Evolutionary conservation across 2,113 vertebrate species (phyloP), one percentile per base, ranked within the genome.

Genomic region (Sakesphorus luctuosus): DNA sequence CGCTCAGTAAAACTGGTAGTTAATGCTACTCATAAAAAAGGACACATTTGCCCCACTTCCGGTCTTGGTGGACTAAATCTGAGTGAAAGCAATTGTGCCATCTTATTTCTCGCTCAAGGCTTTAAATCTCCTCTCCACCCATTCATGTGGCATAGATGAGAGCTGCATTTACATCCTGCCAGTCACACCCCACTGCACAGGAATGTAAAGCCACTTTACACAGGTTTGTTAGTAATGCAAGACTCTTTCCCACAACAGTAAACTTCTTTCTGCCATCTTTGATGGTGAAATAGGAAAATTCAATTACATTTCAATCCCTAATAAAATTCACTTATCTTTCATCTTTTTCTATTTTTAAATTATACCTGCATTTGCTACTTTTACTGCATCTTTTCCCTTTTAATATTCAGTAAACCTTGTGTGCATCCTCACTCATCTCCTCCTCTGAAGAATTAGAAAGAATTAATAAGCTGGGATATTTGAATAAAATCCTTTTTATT

Each of bases 401-500:
- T 87, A 95, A 92, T 72, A 83, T 95, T 91, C 84, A 92, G 69
- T 89, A 96, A 96, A 85, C 35, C 14, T 2, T 84, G 49, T 78
- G 25, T 85, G 86, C 49, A 82, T 83, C 73, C 47, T 56, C 89
- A 78, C 81, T 93, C 86, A 84, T 89, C 95, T 94, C 43, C 50
- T 82, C 40, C 89, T 88, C 87, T 94, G 82, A 92, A 84, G 94
- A 96, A 96, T 97, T 97, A 97, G 95, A 95, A 94, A 81, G 56
- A 94, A 96, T 86, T 96, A 76, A 96, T 97, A 95, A 96, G 76
- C 73, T 73, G 56, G 86, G 62, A 63, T 79, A 94, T 93, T 93
- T 96, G 69, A 96, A 94, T 97, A 95, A 95, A 91, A 75, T 67
- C 83, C 92, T 71, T 95, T 91, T 91, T 94, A 96, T 96, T 96